A percentile compares a stretch with the other conserved stretches of the same genome.
Evolutionary conservation across 2,888 invertebrate species (phyloP).

Genomic region (Chymomyza fuscimana): DNA sequence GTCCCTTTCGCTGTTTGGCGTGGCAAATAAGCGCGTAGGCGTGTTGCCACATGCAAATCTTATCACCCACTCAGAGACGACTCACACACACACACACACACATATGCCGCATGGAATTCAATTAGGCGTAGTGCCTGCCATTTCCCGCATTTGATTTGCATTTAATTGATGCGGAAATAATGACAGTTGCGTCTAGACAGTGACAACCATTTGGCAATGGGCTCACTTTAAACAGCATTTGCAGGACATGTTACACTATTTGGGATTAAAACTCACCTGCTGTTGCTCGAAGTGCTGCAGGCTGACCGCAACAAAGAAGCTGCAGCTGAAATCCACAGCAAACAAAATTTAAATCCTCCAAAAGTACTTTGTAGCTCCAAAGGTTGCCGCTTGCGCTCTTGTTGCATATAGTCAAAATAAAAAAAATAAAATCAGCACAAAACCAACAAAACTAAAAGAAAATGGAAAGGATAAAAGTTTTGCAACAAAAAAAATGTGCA

Average conservation of each 20-base stretch:
- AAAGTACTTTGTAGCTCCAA: conserved; percentile 35
- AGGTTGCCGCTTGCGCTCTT: not conserved
- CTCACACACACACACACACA: not conserved
- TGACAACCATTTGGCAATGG: conserved; percentile 23
- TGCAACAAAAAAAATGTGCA: conserved; percentile 4
- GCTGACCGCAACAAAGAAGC: conserved; percentile 4
- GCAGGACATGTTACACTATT: not conserved
- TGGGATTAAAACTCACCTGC: conserved; percentile 47
- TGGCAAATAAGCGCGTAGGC: not conserved
- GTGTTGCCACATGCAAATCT: conserved; percentile 25
- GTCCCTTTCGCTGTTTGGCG: conserved; percentile 1
- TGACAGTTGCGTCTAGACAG: conserved; percentile 45
- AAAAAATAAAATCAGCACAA: not conserved
- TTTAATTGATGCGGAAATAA: conserved; percentile 52
- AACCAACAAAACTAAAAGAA: conserved; percentile 21
- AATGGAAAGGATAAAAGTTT: conserved; percentile 59
- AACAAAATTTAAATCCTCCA: conserved; percentile 54
- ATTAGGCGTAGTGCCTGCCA: conserved; percentile 16
- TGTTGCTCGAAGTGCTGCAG: not conserved
- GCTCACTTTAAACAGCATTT: not conserved
- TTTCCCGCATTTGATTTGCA: conserved; percentile 46
- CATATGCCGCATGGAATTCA: conserved; percentile 2
- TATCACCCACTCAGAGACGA: conserved; percentile 21
- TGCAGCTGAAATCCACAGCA: conserved; percentile 16
- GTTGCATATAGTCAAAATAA: not conserved